Evolutionary conservation across 2,113 vertebrate genomes (phyloP), one percentile per base, ranked within the genome.

Genomic region (Aythya baeri): DNA sequence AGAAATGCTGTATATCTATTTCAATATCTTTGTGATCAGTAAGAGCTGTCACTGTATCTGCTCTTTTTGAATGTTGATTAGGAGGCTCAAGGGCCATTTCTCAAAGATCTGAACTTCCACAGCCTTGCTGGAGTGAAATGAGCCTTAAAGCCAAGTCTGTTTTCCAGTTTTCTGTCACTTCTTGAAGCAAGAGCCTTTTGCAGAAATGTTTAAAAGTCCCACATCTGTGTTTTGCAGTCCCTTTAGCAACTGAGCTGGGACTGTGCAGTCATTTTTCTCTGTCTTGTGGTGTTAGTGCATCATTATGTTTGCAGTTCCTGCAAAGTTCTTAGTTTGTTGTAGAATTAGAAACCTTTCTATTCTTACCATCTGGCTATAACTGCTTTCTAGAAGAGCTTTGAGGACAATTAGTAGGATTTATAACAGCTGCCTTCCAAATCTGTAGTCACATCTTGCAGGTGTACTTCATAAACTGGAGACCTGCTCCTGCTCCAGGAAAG

Each of bases 271-370:
- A 41, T 78, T 95, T 78, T 77, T 32, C 23, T 66, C 50, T 81
- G 65, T 61, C 81, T 86, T 70, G 9, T 49, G 32, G 44, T 88
- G 65, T 59, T 89, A 81, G 25, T 73, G 63, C 76, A 58, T 20
- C 20, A 22, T 29, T 54, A 49, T 90, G 71, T 83, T 89, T 75
- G 49, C 66, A 84, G 73, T 77, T 93, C 34, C 46, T 84, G 65
- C 41, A 67, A 81, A 94, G 62, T 59, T 92, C 27, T 59, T 63
- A 34, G 74, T 83, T 87, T 3, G 3, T 6, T 93, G 71, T 81
- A 92, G 55, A 25, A 70, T 73, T 83, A 90, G 68, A 83, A 96
- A 74, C 26, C 55, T 90, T 81, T 86, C 59, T 90, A 25, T 86
- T 95, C 65, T 66, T 84, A 76, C n/a, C 34, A 62, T 89, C 62